Base-by-base conservation (phyloP, 2,888 invertebrate species). In the Elegia similella region DNA sequence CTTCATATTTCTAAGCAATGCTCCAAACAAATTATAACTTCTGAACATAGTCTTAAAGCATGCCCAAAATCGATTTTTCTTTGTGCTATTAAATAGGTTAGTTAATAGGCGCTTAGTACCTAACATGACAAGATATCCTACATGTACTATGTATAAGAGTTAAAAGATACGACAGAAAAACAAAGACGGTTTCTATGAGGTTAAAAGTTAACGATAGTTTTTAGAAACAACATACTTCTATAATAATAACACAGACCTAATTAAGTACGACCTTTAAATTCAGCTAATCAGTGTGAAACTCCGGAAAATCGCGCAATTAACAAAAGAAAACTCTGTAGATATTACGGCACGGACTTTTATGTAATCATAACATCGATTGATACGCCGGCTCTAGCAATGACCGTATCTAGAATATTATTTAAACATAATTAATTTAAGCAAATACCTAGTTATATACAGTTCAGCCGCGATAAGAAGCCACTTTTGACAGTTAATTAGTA, bases 231-330 rank as follows among this genome's bases (percentile, higher is more conserved):
- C 8, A 8, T 38, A 38, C n/a, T 38, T 38, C 38, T 12, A 12
- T 12, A 34, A 16, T 6, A 2, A 17, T 16, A 30, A 30, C 32
- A 12, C 2, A 50, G 17, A 50, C 30, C 50, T 17, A 23, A 23
- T 23, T 23, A 23, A 23, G 23, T 17, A 38, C 34, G 34, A 16
- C 34, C 34, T 34, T 17, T 32, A 10, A 34, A 17, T 34, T 16
- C 10, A 50, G 3, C 15, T 34, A 50, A 38, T 42, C 13, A 17
- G 48, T 42, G 56, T 56, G 47, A 56, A 56, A 56, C 42, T 42
- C 30, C 62, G 62, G 54, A 62, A 64, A 69, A 72, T 69, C 63
- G 55, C 57, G 46, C 30, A 57, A 61, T 62, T 58, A 56, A 29
- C 30, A 56, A 58, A 57, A 29, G 29, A 47, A 48, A 34, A 34